Evolutionary conservation across 2,888 invertebrate genomes (phyloP).

Genomic region (Meiosimyza platycephala): DNA sequence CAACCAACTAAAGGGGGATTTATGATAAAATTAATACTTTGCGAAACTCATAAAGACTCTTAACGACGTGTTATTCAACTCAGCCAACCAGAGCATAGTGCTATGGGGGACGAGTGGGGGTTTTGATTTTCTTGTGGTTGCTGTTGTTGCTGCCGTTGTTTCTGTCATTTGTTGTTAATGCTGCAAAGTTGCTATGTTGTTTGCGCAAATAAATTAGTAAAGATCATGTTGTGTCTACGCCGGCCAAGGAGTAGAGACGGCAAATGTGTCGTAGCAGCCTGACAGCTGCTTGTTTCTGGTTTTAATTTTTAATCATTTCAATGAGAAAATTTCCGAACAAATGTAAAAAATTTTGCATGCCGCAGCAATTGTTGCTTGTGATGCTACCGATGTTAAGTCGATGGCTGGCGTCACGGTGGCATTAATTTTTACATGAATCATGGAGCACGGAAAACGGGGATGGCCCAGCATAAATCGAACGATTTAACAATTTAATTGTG

Average conservation of each 20-base stretch:
- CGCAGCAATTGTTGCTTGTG: not conserved
- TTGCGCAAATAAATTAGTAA: conserved; percentile 43
- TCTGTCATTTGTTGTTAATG: not conserved
- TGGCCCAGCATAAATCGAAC: not conserved
- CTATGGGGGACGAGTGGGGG: no score
- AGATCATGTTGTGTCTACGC: conserved; percentile 41
- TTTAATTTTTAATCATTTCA: conserved; percentile 8
- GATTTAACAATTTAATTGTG: not conserved
- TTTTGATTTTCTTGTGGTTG: no score
- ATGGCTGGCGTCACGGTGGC: not conserved
- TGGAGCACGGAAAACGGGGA: not conserved
- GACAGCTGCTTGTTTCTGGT: conserved; percentile 39
- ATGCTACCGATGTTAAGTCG: not conserved
- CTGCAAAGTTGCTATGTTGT: conserved; percentile 24
- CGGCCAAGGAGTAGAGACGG: conserved; percentile 3
- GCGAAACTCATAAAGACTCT: conserved; percentile 22
- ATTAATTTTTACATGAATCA: not conserved
- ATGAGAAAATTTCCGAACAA: not conserved
- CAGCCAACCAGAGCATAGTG: no score
- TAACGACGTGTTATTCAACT: conserved; percentile 13
- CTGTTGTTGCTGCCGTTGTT: no score
- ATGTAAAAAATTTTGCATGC: not conserved
- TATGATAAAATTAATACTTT: conserved; percentile 42
- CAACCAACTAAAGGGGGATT: conserved; percentile 32
- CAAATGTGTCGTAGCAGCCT: conserved; percentile 24